These are phyloP conservation scores for Phyllotreta striolata DNA, from an alignment of 2,888 invertebrate genomes.

Conservation along the genomic window DNA sequence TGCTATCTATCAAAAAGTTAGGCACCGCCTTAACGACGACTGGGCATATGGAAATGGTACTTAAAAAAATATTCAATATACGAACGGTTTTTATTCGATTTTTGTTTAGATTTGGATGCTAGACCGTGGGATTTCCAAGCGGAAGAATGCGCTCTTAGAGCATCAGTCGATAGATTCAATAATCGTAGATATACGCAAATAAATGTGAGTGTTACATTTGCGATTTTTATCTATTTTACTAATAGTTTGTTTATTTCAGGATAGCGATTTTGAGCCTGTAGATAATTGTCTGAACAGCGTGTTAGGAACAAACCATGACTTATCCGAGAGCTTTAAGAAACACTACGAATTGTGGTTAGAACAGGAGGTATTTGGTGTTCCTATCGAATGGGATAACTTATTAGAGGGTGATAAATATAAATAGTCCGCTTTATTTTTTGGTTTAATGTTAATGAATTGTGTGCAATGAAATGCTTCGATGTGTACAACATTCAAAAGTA, in stretches of 20 bases:
- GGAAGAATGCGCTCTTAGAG: constrained; percentile 93
- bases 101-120: constrained; percentile 83
- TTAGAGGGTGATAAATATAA: constrained; percentile 42
- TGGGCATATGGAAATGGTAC: constrained; percentile 98
- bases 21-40: constrained; percentile 96
- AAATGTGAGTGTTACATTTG: constrained; percentile 49
- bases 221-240: too few relatives aligned
- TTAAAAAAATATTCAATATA: constrained; percentile 39
- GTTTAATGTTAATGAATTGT: constrained; percentile 19
- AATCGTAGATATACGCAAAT: constrained; percentile 78
- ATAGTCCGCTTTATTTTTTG: constrained; percentile 14
- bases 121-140: constrained; percentile 98
- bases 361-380: constrained; percentile 92
- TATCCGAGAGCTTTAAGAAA: constrained; percentile 93
- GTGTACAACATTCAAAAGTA: constrained; percentile 33
- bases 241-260: constrained; percentile 57
- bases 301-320: constrained; percentile 75
- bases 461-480: constrained; percentile 32
- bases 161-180: constrained; percentile 96
- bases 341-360: constrained; percentile 96
- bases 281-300: constrained; percentile 86
- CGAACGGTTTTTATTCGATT: constrained; percentile 7
- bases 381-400: constrained; percentile 79
- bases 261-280: constrained; percentile 70
- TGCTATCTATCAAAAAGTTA: constrained; percentile 96